Base-by-base conservation (phyloP, 2,888 invertebrate species). In the Spicauda simplicius region DNA sequence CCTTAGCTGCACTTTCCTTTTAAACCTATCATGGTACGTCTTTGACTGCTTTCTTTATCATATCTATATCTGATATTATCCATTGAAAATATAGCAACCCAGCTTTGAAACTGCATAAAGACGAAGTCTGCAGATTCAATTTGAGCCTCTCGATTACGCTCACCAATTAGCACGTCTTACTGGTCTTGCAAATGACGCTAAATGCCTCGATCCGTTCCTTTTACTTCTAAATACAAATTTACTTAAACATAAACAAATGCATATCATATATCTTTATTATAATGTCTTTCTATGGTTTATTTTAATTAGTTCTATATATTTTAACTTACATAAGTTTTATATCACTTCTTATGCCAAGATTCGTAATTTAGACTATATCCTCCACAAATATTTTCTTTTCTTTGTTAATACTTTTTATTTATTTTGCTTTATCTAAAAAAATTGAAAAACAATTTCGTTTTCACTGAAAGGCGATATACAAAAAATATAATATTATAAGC, bases 61-160 rank as follows among this genome's bases (percentile, higher is more conserved):
- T 33, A 25, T 25, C 25, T 25, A 4, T 25, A 25, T 33, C 33
- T 10, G 3, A 10, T 33, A 33, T 53, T 19, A 11, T 0, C 16
- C 12, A 20, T 53, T 53, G 0, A 12, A 20, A 19, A 12, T 59
- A n/a, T 8, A 52, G 41, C 41, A 41, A 57, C 18, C 12, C 41
- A 52, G 18, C 19, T 66, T 55, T 55, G 48, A 54, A 66, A 55
- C 55, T 66, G 66, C 60, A 66, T 55, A 12, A 45, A 25, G 19
- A 6, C 48, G 12, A 54, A 19, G 76, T 74, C 76, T 74, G 74
- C 74, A 68, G 64, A 74, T 74, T 75, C 76, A 80, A 82, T 83
- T 83, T 80, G 80, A 77, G 75, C 75, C 69, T 80, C 78, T 76
- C 72, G 72, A 76, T 79, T 82, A 77, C 80, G 77, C 75, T 72